Percentiles rank a stretch among this genome's conserved stretches.
Conservation (phyloP, 2,113 vertebrate species). For the Pyrgilauda ruficollis region DNA sequence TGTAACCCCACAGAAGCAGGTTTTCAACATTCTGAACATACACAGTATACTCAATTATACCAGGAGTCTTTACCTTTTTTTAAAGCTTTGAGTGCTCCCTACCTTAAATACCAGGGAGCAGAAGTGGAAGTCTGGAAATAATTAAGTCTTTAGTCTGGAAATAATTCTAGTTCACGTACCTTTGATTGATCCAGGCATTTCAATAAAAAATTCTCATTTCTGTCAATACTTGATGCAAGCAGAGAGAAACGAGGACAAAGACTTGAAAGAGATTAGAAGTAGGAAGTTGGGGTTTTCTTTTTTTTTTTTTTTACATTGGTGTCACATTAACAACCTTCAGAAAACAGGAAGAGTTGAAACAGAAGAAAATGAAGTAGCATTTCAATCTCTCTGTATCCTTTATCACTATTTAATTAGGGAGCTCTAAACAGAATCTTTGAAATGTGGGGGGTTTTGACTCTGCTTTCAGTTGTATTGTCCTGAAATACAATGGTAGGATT, state of each 20-base stretch:
- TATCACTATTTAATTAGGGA: background rate
- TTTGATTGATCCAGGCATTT: background rate
- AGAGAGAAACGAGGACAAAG: conserved; percentile 61
- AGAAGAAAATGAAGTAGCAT: conserved; percentile 16
- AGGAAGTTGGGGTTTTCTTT: conserved; percentile 61
- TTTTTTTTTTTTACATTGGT: conserved; percentile 29
- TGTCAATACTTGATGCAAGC: conserved; percentile 40
- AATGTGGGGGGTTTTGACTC: background rate
- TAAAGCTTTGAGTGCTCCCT: background rate
- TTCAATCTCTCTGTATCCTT: background rate
- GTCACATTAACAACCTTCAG: conserved; percentile 46
- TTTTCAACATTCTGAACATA: background rate
- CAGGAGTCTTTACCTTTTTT: background rate
- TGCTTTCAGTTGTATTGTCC: background rate
- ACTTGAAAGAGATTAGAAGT: conserved; percentile 55
- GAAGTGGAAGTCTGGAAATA: background rate
- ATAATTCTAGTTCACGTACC: conserved; percentile 5
- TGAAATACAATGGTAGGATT: background rate
- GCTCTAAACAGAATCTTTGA: background rate
- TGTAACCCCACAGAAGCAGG: background rate
- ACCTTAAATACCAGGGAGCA: background rate
- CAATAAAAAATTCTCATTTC: background rate
- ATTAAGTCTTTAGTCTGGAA: conserved; percentile 39
- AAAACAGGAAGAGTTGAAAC: conserved; percentile 75
- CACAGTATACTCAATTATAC: background rate